Conservation (phyloP, 2,113 vertebrate species). For the Dolichallabes microphthalmus region DNA sequence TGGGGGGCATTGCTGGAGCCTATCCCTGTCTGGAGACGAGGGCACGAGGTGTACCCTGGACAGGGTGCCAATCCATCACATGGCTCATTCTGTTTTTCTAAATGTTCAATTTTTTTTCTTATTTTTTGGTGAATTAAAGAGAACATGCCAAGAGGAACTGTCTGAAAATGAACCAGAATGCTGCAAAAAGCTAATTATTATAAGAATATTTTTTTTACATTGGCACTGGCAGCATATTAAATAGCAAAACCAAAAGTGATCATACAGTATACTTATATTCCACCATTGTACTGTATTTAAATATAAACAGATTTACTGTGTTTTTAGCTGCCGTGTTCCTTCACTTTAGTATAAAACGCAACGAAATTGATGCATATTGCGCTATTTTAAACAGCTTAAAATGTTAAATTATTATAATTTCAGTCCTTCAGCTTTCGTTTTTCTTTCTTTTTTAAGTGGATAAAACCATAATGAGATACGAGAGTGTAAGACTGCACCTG, state of each 20-base stretch:
- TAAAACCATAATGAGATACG: not conserved
- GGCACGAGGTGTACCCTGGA: too few species aligned
- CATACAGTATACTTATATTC: not conserved
- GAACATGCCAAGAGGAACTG: not conserved
- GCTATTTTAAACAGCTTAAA: not conserved
- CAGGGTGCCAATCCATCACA: too few species aligned
- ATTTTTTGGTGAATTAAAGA: not conserved
- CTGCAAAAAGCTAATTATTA: not conserved
- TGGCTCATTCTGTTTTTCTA: not conserved
- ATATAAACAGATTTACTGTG: not conserved
- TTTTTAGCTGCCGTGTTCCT: not conserved
- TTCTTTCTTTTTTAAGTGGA: not conserved
- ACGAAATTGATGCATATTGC: not conserved
- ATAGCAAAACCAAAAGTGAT: not conserved
- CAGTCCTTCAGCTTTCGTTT: not conserved
- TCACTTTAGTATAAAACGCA: not conserved
- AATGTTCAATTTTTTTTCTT: not conserved
- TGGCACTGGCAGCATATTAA: not conserved
- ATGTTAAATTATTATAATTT: not conserved
- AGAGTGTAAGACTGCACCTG: not conserved
- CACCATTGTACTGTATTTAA: not conserved
- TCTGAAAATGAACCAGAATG: not conserved
- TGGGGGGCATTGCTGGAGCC: too few species aligned
- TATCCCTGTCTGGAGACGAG: too few species aligned
- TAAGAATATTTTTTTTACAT: too few species aligned